Base-by-base conservation (phyloP, 1,140 invertebrate genomes). In the Pseudachorutes palmiensis region DNA sequence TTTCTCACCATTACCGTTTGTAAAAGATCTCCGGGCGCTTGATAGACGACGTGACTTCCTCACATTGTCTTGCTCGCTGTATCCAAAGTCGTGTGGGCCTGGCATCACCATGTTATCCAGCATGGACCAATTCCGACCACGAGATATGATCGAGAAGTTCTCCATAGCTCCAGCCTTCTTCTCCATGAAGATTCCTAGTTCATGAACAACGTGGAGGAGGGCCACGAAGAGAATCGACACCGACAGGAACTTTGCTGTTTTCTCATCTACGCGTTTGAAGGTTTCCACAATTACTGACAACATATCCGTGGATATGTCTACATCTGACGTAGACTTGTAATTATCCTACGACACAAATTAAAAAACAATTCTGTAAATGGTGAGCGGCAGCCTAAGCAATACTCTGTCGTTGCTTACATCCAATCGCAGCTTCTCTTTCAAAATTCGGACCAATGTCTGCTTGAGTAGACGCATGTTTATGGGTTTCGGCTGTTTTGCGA, bases 401-500 rank as follows among this genome's bases (percentile, higher is more conserved):
- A 41, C 36, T 5, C 19, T 41, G 5, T 41, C 19, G 36, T 5
- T 19, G 19, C 51, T 55, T 55, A 55, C 51, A 26, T 55, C 51
- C 12, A 55, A 22, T 26, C 5, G 9, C 24, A 55, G 24, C 24
- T 55, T 55, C 24, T 55, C 14, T 26, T 55, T 12, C 12, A 55
- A 24, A 55, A 55, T 55, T 5, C 12, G 12, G 5, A 24, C 14
- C 5, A 55, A 14, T 24, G 51, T 55, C 9, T 24, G 12, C 24
- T 55, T 55, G 3, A 55, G 51, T 9, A 19, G 51, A 14, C 51
- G 51, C 51, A 55, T 55, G 24, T 55, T 55, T 9, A 55, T 55
- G 51, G 51, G 51, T 55, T 55, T 55, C 24, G 51, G 51, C 51
- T 55, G 51, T 24, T 55, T 55, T 14, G 51, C 51, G 24, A 55